These are phyloP conservation scores for Acholoe squamosa DNA, from an alignment of 2,888 invertebrate species.

Conservation along the genomic window DNA sequence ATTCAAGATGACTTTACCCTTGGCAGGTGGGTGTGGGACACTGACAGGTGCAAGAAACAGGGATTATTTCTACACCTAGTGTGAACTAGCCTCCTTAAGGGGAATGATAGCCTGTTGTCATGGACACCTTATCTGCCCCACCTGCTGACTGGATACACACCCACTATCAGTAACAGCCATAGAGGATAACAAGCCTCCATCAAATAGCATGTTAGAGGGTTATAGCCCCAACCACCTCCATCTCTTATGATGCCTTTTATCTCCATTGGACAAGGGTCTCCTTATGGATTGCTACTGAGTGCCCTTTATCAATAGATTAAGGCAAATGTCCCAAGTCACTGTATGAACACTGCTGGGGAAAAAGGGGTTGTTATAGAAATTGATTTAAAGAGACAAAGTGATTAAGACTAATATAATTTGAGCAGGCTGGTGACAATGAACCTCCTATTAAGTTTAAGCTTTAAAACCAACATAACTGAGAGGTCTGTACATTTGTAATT, in stretches of 20 bases:
- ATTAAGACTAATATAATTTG: too few species aligned
- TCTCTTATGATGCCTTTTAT: neutral
- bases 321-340: neutral
- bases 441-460: too few species aligned
- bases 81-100: neutral
- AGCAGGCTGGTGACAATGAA: too few species aligned
- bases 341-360: neutral
- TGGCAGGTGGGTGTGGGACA: neutral
- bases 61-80: neutral
- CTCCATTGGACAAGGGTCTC: neutral
- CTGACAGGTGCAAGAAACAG: neutral
- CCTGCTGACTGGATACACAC: conserved; percentile 30
- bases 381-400: neutral
- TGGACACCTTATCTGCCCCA: conserved; percentile 33
- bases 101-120: neutral
- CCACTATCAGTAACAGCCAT: neutral
- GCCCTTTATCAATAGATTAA: neutral
- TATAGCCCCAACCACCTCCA: neutral
- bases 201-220: neutral
- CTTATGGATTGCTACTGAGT: neutral
- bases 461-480: too few species aligned
- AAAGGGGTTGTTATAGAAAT: neutral
- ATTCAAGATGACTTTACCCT: too few species aligned
- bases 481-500: too few species aligned
- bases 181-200: neutral